Evolutionary conservation across 2,888 invertebrate genomes (phyloP).

Genomic region (Drosophila sordidapex): DNA sequence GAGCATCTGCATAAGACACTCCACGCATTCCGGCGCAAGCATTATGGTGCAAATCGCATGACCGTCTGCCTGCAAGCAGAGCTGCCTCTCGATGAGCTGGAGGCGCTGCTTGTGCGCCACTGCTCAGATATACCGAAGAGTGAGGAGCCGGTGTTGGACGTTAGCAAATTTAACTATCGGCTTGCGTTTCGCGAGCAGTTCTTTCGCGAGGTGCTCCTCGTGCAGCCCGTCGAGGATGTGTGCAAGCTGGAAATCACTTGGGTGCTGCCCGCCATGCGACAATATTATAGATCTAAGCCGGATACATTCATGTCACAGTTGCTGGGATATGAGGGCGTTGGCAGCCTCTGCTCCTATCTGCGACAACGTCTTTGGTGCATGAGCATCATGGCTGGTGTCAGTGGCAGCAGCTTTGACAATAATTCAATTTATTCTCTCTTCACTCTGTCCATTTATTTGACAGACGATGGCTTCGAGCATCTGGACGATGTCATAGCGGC

Average conservation of each 20-base stretch:
- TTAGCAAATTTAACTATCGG: constrained; percentile 84
- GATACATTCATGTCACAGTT: constrained; percentile 90
- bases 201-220: constrained; percentile 86
- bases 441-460: constrained; percentile 90
- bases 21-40: constrained; percentile 90
- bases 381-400: constrained; percentile 89
- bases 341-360: constrained; percentile 92
- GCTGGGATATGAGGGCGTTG: constrained; percentile 94
- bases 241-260: constrained; percentile 87
- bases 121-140: constrained; percentile 90
- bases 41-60: constrained; percentile 96
- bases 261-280: constrained; percentile 81
- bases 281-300: constrained; percentile 83
- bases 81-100: constrained; percentile 81
- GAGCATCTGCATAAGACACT: constrained; percentile 89
- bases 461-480: constrained; percentile 90
- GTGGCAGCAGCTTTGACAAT: constrained; percentile 90
- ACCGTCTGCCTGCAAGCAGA: constrained; percentile 92
- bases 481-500: constrained; percentile 90
- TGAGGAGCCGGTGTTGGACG: constrained; percentile 87
- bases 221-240: constrained; percentile 91
- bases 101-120: constrained; percentile 85
- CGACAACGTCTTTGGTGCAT: constrained; percentile 90
- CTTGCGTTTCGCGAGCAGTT: constrained; percentile 81
- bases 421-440: constrained; percentile 92